Percentiles rank a stretch among this genome's conserved stretches.
Conservation (phyloP, 2,113 vertebrate species). For the Junco hyemalis region DNA sequence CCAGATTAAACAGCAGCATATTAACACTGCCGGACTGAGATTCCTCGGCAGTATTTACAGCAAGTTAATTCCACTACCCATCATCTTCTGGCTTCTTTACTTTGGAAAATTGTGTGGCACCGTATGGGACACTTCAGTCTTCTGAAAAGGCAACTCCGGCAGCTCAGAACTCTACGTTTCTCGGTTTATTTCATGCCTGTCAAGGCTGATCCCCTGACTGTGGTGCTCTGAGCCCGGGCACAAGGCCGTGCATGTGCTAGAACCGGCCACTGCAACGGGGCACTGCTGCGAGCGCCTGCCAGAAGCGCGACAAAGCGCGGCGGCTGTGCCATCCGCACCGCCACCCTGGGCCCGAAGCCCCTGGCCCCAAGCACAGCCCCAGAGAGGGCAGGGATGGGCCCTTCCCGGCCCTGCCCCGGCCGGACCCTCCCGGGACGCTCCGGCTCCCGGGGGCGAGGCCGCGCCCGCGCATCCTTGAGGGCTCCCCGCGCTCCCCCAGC, state of each 20-base stretch:
- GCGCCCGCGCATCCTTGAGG: not conserved
- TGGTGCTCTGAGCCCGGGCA: not conserved
- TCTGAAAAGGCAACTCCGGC: not conserved
- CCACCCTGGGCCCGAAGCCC: accelerated
- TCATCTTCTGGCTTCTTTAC: not conserved
- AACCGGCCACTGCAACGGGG: not conserved
- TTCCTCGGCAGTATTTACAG: not conserved
- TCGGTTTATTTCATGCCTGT: not conserved
- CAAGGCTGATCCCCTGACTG: not conserved
- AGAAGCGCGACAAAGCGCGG: not conserved
- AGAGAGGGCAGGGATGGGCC: accelerated
- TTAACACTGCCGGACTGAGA: not conserved
- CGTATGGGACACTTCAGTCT: not conserved
- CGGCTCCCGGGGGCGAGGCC: not conserved
- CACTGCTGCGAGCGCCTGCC: not conserved
- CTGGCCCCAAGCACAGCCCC: accelerated
- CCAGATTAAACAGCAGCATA: not conserved
- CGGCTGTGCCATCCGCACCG: not conserved
- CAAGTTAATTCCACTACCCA: not conserved
- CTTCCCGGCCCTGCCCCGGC: accelerated
- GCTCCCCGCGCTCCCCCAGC: too few species aligned
- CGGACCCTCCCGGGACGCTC: not conserved
- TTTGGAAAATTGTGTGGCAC: not conserved
- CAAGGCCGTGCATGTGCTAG: not conserved
- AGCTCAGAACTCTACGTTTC: not conserved